Base-by-base conservation (phyloP, 2,888 invertebrate species). In the Cantharis rustica region DNA sequence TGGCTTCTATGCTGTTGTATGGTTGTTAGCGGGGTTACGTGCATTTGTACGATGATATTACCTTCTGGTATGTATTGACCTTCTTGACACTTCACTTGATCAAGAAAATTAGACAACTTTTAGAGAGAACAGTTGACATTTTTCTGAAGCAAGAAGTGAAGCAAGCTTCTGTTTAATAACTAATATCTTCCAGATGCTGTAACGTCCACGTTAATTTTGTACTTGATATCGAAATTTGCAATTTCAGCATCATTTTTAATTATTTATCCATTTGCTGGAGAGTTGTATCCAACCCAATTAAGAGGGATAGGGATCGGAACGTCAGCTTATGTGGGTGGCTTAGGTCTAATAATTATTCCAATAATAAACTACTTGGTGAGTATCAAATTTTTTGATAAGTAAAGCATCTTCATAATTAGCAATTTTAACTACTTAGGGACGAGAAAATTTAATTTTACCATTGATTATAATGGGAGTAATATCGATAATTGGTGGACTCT, bases 261-360 rank as follows among this genome's bases (percentile, higher is more conserved):
- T 79, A 96, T 97, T 83, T 97, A 97, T 87, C 96, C 97, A 0
- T 97, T 97, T 87, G 96, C 96, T 81, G 96, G 96, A 10, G 97
- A 97, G 89, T 87, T 97, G 17, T 97, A 97, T 88, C 97, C 97
- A 1, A 97, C 97, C 2, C 95, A 95, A 86, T 90, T 96, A 68
- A 91, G 97, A 82, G 97, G 97, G 2, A 90, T 97, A 73, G 97
- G 97, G 15, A 96, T 97, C 82, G 97, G 97, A 68, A 94, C 95
- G 72, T 96, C 96, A 1, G 96, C 96, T 15, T 97, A 97, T 86
- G 94, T 97, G 81, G 96, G 95, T 71, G 97, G 97, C 72, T 89
- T 96, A 79, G 97, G 97, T 61, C 90, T 97, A 68, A 95, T 96
- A 80, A 93, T 96, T 73, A 97, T 97, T 86, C 97, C 97, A 11